A percentile compares a stretch with the other conserved stretches of the same genome.
These are phyloP conservation scores for Parelbella ahira DNA, from an alignment of 2,888 invertebrate genomes.

Conservation along the genomic window DNA sequence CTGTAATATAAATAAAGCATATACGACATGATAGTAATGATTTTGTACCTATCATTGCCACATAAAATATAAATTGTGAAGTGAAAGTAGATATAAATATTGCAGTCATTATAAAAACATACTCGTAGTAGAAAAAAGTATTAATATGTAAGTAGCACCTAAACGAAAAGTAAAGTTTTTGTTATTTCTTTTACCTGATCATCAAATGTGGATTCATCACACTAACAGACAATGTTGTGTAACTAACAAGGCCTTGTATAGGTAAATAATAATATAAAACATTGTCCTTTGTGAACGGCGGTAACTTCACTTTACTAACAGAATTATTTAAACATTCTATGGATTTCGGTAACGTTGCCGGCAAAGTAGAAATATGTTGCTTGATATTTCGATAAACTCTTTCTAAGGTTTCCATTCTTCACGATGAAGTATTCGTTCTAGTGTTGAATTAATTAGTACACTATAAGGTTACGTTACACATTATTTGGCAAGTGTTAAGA, in stretches of 20 bases:
- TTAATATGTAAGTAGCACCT: no score
- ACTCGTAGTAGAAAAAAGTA: no score
- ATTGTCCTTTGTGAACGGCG: slow-evolving; percentile 86
- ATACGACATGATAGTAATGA: no score
- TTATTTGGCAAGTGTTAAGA: slow-evolving; percentile 69
- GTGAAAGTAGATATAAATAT: no score
- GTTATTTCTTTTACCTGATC: slow-evolving; percentile 82
- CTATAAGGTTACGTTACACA: slow-evolving; percentile 61
- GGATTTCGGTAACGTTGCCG: slow-evolving; percentile 54
- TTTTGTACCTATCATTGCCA: no score
- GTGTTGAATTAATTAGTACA: slow-evolving; percentile 34
- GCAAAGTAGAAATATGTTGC: slow-evolving; percentile 49
- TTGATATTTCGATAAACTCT: slow-evolving; percentile 56
- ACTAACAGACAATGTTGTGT: slow-evolving; percentile 89
- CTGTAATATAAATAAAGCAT: no score
- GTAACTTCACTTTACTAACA: slow-evolving; percentile 68
- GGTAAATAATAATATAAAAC: slow-evolving; percentile 88
- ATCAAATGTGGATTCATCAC: slow-evolving; percentile 91
- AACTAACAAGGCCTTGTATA: slow-evolving; percentile 86
- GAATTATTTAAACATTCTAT: slow-evolving; percentile 63
- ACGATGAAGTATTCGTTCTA: slow-evolving; percentile 6
- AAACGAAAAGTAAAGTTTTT: no score
- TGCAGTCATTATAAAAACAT: no score
- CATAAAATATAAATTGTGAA: no score
- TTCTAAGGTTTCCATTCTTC: slow-evolving; percentile 64